Evolutionary conservation across 2,113 vertebrate species (phyloP), one percentile per base, ranked within the genome.

Genomic region (Vireo altiloquus): DNA sequence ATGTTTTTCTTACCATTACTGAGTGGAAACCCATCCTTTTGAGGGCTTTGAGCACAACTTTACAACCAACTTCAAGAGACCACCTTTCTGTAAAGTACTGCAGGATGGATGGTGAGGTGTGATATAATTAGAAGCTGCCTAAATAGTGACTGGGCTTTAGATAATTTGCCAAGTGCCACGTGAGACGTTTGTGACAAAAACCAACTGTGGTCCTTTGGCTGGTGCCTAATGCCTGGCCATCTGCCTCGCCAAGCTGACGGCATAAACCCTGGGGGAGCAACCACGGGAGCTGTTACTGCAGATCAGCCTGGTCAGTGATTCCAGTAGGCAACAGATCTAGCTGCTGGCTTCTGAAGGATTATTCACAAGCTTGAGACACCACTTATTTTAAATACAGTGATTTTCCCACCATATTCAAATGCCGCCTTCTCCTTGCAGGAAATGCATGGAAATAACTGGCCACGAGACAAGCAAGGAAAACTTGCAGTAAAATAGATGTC

Each of bases 141-240:
- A 70, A 92, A 63, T 42, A 89, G 42, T 0, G 8, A 22, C 42
- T 54, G 17, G 19, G 35, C 46, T 64, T 63, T 65, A 35, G 46
- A 23, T 52, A 66, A 70, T 83, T 90, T 95, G 90, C 66, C 79
- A 65, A 71, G 78, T 87, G 60, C 47, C 42, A 28, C 4, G 15
- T 89, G 94, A 92, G 66, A 88, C 77, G 71, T 86, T 61, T 65
- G 59, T 89, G 71, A 70, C 54, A 80, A 71, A 93, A 97, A 25
- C 59, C 64, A 59, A 33, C 85, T 77, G 60, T 75, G 80, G 22
- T 71, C 89, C 42, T 93, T 92, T 96, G 95, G 80, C 86, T 78
- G 76, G 21, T 83, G 44, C 89, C 68, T 87, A 44, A 37, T 0
- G 1, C 91, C 77, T 87, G 92, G 64, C 91, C 91, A 89, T 93